phyloP scores from a whole-genome alignment of 2,797 vertebrate species.

The Limosa lapponica region DNA sequence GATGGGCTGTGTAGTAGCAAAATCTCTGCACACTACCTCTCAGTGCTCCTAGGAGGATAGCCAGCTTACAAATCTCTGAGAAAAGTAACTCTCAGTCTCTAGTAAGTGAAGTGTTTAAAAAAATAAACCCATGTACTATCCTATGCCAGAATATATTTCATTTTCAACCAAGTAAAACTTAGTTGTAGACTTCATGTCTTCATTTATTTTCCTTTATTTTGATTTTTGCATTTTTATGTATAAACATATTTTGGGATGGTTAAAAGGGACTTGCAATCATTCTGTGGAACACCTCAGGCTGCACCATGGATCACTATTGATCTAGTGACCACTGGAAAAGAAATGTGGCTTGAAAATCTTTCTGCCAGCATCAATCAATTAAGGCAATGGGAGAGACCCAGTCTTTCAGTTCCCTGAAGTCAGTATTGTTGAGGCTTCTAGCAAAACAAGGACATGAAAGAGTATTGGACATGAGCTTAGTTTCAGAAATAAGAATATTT shows the following conservation, averaged over 20 bases:
- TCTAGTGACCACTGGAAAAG: background rate
- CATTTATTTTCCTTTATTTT: background rate
- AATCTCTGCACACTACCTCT: background rate
- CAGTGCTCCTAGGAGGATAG: background rate
- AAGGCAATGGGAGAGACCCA: background rate
- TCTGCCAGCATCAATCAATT: background rate
- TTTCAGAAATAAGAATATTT: constrained; percentile 3
- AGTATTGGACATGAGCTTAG: background rate
- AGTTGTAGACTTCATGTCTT: background rate
- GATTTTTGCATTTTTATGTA: background rate
- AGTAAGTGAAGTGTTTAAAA: background rate
- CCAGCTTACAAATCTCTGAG: background rate
- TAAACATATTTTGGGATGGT: background rate
- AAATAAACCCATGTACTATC: background rate
- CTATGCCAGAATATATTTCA: background rate
- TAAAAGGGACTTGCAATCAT: background rate
- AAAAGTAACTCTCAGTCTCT: background rate
- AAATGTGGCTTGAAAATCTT: constrained; percentile 1
- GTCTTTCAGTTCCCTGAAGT: background rate
- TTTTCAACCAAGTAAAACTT: background rate
- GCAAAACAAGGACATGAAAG: background rate
- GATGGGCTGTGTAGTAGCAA: background rate
- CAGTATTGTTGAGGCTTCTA: background rate
- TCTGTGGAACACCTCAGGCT: background rate
- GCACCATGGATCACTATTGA: background rate